Conservation (phyloP, 37 sponge, comb jelly and placozoan species). For the Bolinopsis microptera region DNA sequence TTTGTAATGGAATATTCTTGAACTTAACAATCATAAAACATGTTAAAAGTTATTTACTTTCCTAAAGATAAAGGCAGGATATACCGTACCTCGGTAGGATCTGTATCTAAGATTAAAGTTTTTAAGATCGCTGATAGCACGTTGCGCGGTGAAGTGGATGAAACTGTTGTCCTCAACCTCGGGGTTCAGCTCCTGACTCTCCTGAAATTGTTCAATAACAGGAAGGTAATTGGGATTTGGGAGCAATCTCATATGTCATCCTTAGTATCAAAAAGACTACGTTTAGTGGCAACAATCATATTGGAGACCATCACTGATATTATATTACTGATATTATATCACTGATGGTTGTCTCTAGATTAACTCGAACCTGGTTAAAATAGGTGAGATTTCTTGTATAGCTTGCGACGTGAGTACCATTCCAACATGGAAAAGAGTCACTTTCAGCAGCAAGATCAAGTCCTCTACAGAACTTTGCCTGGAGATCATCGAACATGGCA, state of each 20-base stretch:
- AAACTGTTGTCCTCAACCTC: not conserved
- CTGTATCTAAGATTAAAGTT: not conserved
- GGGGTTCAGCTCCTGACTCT: not conserved
- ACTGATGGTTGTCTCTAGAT: too few relatives aligned
- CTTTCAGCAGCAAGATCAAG: not conserved
- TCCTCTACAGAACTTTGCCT: constrained; percentile 4
- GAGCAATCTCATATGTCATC: too few relatives aligned
- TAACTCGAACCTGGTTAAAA: not conserved
- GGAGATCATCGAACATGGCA: constrained; percentile 23
- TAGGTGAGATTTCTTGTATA: not conserved
- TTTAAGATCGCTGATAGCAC: not conserved
- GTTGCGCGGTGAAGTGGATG: not conserved
- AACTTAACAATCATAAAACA: too few relatives aligned
- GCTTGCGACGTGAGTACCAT: not conserved
- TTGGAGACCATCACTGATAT: too few relatives aligned
- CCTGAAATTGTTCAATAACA: not conserved
- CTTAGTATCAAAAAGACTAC: too few relatives aligned
- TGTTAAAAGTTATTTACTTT: too few relatives aligned
- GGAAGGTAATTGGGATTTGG: too few relatives aligned
- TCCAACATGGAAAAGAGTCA: not conserved
- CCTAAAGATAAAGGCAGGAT: too few relatives aligned
- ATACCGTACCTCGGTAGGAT: not conserved
- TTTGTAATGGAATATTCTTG: too few relatives aligned
- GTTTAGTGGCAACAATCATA: too few relatives aligned
- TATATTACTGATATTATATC: too few relatives aligned